phyloP scores from a whole-genome alignment of 2,888 invertebrate genomes.

The Syrphus vitripennis region DNA sequence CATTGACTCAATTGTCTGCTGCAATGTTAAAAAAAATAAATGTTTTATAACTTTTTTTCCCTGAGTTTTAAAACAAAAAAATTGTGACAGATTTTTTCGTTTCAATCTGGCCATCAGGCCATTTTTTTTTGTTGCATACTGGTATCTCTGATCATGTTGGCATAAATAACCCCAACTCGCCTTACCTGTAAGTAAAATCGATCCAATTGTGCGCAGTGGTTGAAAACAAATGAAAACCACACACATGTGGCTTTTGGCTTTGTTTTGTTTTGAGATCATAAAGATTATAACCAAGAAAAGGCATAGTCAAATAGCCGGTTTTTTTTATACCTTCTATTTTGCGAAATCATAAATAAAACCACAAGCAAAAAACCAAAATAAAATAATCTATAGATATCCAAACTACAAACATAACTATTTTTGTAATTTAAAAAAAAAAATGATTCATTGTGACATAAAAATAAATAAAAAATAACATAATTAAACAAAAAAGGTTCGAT shows the following conservation, averaged over 20 bases:
- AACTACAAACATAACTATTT: not conserved
- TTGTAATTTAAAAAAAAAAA: not conserved
- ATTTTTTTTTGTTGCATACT: not conserved
- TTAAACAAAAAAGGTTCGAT: slow-evolving; percentile 26
- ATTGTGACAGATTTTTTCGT: slow-evolving; percentile 2
- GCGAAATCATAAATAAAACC: slow-evolving; percentile 27
- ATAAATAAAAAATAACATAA: not conserved
- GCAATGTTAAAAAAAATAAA: not conserved
- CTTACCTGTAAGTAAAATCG: not conserved
- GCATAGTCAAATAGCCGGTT: slow-evolving; percentile 26
- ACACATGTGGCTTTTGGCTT: not conserved
- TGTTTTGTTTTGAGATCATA: slow-evolving; percentile 20
- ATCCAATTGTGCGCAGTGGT: not conserved
- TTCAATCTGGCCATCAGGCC: not conserved
- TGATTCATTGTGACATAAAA: slow-evolving; percentile 36
- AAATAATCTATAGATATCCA: slow-evolving; percentile 4
- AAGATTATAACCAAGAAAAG: slow-evolving; percentile 2
- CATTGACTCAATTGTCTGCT: not conserved
- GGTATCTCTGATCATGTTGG: not conserved
- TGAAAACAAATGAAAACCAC: not conserved
- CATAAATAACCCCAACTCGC: not conserved
- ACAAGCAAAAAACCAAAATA: not conserved
- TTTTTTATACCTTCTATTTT: slow-evolving; percentile 20
- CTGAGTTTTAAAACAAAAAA: not conserved
- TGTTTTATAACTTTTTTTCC: not conserved